Conservation (phyloP, 1,140 invertebrate species). For the Probaryconus sp. region DNA sequence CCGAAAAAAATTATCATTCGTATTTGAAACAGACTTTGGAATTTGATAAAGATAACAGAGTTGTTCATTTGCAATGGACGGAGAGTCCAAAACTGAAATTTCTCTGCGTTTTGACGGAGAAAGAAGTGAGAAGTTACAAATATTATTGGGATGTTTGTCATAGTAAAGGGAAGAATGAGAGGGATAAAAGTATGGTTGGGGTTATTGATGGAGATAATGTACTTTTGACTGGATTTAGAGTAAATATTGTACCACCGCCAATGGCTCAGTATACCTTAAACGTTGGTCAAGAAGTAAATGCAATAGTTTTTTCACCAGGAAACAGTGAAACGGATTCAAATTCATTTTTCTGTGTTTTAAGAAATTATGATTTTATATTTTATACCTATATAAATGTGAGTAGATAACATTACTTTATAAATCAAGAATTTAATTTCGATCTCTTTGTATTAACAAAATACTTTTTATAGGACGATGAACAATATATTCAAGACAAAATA, state of each 20-base stretch:
- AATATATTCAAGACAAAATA: constrained; percentile 58
- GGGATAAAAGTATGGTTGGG: constrained; percentile 82
- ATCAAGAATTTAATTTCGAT: constrained; percentile 21
- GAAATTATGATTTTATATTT: constrained; percentile 64
- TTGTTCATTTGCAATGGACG: constrained; percentile 82
- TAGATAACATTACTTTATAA: constrained; percentile 3
- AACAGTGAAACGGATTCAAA: constrained; percentile 71
- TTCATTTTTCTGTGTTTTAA: constrained; percentile 66
- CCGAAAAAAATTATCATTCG: constrained; percentile 93
- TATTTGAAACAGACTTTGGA: constrained; percentile 88
- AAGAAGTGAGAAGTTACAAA: constrained; percentile 80
- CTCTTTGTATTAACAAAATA: background rate
- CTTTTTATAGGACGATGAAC: constrained; percentile 55
- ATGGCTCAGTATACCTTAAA: constrained; percentile 84
- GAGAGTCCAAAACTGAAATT: constrained; percentile 33
- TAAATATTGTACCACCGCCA: constrained; percentile 89
- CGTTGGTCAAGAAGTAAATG: constrained; percentile 79
- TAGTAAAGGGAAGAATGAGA: constrained; percentile 76
- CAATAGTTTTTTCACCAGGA: constrained; percentile 80
- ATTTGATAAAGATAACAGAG: constrained; percentile 77
- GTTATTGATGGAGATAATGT: constrained; percentile 89
- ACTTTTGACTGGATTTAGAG: constrained; percentile 85
- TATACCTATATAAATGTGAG: constrained; percentile 64
- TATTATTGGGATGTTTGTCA: constrained; percentile 82
- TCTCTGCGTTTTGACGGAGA: constrained; percentile 72